Evolutionary conservation across 2,797 vertebrate species (phyloP).

Genomic region (Cryptoprocta ferox): DNA sequence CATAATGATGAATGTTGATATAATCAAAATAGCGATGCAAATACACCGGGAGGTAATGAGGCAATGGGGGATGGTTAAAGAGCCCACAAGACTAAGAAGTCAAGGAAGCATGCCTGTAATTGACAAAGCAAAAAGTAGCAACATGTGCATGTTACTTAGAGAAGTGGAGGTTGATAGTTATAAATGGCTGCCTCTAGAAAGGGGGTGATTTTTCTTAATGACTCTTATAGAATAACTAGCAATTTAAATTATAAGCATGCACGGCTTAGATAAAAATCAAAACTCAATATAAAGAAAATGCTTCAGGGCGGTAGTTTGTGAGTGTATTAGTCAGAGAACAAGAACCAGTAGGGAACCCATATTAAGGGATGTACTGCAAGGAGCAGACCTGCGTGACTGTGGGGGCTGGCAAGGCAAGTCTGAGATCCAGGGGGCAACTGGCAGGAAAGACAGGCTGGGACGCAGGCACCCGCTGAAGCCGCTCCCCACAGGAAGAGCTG

Average conservation of each 20-base stretch:
- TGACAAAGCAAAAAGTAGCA: not conserved
- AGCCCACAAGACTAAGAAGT: not conserved
- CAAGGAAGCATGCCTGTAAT: not conserved
- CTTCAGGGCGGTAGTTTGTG: not conserved
- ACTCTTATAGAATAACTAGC: not conserved
- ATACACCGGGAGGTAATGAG: not conserved
- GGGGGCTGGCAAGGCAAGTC: too few species aligned
- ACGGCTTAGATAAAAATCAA: not conserved
- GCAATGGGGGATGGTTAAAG: not conserved
- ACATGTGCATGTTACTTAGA: not conserved
- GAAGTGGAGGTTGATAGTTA: not conserved
- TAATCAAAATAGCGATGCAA: not conserved
- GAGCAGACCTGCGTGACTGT: not conserved
- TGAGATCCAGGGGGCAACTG: not conserved
- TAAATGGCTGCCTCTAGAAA: not conserved
- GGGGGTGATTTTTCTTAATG: not conserved
- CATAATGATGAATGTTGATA: not conserved
- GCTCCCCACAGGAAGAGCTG: not conserved
- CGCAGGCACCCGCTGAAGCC: fast-evolving
- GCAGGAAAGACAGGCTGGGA: not conserved
- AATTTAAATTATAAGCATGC: not conserved
- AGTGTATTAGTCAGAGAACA: not conserved
- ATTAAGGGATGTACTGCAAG: not conserved
- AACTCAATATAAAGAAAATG: not conserved
- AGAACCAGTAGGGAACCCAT: not conserved